Evolutionary conservation across 1,140 invertebrate genomes (phyloP), one percentile per base, ranked within the genome.

Genomic region (Lycorma delicatula): DNA sequence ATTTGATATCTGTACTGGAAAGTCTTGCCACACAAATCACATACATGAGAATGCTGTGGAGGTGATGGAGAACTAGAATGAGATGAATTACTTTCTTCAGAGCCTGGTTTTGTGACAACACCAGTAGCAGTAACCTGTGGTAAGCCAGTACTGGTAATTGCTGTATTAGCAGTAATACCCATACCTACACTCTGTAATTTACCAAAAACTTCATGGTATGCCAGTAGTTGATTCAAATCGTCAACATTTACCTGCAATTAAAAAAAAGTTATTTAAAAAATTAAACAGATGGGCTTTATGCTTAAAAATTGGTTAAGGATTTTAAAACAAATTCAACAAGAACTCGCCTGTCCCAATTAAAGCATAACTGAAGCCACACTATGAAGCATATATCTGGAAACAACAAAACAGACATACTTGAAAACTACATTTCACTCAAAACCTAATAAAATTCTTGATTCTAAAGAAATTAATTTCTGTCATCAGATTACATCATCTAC

Each of bases 191-290:
- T 76, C 59, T 86, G 85, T 13, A 89, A 73, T 70, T 90, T 90
- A n/a, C 87, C 87, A 70, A 90, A 89, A 13, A 90, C 86, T 72
- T 89, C 87, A 67, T 90, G 87, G 72, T 89, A 89, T n/a, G 86
- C 86, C 31, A 90, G 71, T 38, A 90, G 71, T 63, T 89, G 86
- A 58, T 87, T 89, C 20, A 90, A 77, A 62, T 90, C 87, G 66
- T 90, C 87, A 2, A 88, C 86, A 69, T 89, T 89, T 1, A 89
- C 75, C 71, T 71, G 34, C 13, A 66, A 49, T 28, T 48, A 53
- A 46, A 44, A n/a, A 51, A 16, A 27, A 26, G 38, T 46, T 6
- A 53, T 34, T n/a, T 34, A n/a, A 7, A 34, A n/a, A 7, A 34
- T n/a, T 9, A 7, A 9, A 9, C n/a, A 34, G 31, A 9, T 9